A percentile compares a stretch with the other conserved stretches of the same genome.
Conservation (phyloP, 2,797 vertebrate species). For the Melanotaenia maccullochi region DNA sequence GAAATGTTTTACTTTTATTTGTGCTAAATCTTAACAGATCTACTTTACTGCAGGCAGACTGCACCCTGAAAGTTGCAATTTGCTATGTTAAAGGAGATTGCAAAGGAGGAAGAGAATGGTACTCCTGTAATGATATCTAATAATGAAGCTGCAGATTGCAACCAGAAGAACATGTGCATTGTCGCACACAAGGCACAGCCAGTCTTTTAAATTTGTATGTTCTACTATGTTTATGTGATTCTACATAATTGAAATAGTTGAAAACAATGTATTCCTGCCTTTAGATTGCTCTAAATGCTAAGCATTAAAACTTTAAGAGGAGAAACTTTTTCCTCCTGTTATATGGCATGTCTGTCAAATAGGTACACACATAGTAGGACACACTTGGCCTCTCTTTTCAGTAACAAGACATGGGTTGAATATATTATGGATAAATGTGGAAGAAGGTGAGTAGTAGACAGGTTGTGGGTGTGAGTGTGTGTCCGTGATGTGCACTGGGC, state of each 20-base stretch:
- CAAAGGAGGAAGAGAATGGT: background rate
- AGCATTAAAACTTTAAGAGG: conserved; percentile 1
- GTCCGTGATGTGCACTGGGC: conserved; percentile 26
- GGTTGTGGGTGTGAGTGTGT: conserved; percentile 24
- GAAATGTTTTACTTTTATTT: background rate
- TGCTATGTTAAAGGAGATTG: background rate
- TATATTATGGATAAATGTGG: conserved; percentile 64
- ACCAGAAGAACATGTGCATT: background rate
- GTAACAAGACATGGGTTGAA: conserved; percentile 32
- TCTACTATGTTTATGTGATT: background rate
- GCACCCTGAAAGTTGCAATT: background rate
- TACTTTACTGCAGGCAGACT: background rate
- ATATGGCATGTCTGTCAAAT: conserved; percentile 29
- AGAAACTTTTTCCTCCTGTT: conserved; percentile 37
- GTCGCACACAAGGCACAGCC: background rate
- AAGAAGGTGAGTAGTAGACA: conserved; percentile 25
- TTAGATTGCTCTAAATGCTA: background rate
- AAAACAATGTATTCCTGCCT: background rate
- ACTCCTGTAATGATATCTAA: background rate
- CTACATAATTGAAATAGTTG: background rate
- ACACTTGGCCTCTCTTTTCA: conserved; percentile 2
- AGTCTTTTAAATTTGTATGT: no score
- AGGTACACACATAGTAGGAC: background rate
- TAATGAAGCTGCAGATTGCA: background rate
- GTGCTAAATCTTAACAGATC: background rate